These are phyloP conservation scores for Diorhabda sublineata DNA, from an alignment of 1,140 invertebrate species.

Conservation along the genomic window DNA sequence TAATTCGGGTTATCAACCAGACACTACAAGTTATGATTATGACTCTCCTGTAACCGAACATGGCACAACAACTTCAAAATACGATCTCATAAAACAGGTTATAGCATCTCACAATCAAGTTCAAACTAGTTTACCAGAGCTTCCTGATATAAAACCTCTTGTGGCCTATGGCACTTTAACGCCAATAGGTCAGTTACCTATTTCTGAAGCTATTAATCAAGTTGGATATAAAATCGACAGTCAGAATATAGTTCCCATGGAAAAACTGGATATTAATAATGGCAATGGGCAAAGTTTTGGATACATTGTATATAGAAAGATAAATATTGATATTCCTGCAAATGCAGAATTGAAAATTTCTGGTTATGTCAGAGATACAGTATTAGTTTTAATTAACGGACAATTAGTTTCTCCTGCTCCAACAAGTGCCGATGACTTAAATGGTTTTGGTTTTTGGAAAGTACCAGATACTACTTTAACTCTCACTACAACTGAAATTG, in stretches of 20 bases:
- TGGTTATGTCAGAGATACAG: slow-evolving; percentile 53
- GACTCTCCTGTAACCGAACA: slow-evolving; percentile 53
- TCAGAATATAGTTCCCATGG: slow-evolving; percentile 50
- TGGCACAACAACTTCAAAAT: slow-evolving; percentile 50
- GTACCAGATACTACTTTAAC: slow-evolving; percentile 39
- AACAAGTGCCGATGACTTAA: slow-evolving; percentile 36
- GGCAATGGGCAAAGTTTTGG: slow-evolving; percentile 57
- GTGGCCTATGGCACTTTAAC: slow-evolving; percentile 37
- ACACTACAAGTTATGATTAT: slow-evolving; percentile 59
- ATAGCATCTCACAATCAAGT: slow-evolving; percentile 45
- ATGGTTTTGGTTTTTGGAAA: slow-evolving; percentile 51
- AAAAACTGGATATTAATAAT: slow-evolving; percentile 52
- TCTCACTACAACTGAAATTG: slow-evolving; percentile 24
- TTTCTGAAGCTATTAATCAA: slow-evolving; percentile 41
- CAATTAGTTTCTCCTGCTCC: slow-evolving; percentile 43
- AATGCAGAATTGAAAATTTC: slow-evolving; percentile 45
- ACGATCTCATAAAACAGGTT: slow-evolving; percentile 43
- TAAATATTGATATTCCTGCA: slow-evolving; percentile 33
- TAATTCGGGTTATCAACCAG: slow-evolving; percentile 44
- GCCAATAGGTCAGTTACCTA: slow-evolving; percentile 28
- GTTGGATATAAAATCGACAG: slow-evolving; percentile 26
- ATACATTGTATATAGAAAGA: slow-evolving; percentile 53
- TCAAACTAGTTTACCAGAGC: slow-evolving; percentile 44
- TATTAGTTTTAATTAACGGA: slow-evolving; percentile 51
- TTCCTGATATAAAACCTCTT: slow-evolving; percentile 39